Evolutionary conservation across 2,113 vertebrate genomes (phyloP).

Genomic region (Macrotus californicus): DNA sequence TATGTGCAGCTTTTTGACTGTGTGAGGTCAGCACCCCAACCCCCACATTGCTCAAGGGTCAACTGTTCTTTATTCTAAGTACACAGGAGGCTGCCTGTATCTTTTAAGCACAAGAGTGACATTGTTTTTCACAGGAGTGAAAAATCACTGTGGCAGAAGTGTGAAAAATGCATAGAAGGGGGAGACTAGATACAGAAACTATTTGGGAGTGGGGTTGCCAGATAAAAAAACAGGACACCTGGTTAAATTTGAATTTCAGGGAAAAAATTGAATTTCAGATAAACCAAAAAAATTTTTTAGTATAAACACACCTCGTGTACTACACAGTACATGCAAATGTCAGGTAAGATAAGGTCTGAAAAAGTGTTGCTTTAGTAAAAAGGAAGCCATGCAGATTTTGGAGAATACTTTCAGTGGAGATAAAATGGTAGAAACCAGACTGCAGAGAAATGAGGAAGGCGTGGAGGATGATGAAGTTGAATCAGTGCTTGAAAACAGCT

Average conservation of each 20-base stretch:
- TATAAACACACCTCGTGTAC: background rate
- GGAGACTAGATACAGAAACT: background rate
- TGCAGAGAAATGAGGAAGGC: background rate
- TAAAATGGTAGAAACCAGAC: background rate
- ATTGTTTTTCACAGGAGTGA: background rate
- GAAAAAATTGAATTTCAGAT: background rate
- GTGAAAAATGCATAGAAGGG: background rate
- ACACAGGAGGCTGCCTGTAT: background rate
- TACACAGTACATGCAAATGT: background rate
- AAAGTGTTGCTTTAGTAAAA: background rate
- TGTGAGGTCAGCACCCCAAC: background rate
- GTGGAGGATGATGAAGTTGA: background rate
- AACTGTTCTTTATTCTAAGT: conserved; percentile 2
- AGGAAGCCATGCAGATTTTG: background rate
- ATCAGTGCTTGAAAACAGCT: background rate
- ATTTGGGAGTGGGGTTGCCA: background rate
- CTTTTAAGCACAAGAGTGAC: background rate
- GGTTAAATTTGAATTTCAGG: conserved; percentile 16
- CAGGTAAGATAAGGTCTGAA: background rate
- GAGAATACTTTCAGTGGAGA: background rate
- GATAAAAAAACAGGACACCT: background rate
- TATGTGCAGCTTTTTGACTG: background rate
- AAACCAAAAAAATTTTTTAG: background rate
- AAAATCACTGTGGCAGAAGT: background rate
- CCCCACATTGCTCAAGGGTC: background rate